These are phyloP conservation scores for Lacanobia oleracea DNA, from an alignment of 2,888 invertebrate genomes.

Conservation along the genomic window DNA sequence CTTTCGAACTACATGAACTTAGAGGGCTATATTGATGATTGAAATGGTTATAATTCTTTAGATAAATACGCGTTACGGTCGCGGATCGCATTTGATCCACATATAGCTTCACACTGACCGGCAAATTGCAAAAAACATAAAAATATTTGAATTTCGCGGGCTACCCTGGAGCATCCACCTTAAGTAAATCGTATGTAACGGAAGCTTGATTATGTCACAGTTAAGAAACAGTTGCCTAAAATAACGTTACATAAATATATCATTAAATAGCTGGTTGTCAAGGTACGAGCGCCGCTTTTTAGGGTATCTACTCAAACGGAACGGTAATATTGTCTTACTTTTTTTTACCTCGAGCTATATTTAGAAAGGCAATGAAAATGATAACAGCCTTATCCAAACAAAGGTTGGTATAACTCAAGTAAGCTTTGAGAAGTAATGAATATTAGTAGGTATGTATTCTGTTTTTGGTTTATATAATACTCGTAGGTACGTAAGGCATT, in stretches of 20 bases:
- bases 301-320: constrained; percentile 41
- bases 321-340: constrained; percentile 28
- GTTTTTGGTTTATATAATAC: neutral
- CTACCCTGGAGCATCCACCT: no score
- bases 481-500: neutral
- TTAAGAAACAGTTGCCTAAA: constrained; percentile 21
- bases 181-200: neutral
- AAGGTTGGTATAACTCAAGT: constrained; percentile 7
- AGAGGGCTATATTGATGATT: no score
- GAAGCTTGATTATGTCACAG: constrained; percentile 2
- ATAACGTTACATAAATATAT: constrained; percentile 32
- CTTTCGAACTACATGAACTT: no score
- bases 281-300: constrained; percentile 18
- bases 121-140: no score
- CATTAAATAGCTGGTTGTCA: constrained; percentile 11
- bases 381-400: neutral
- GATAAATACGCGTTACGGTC: no score
- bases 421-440: constrained; percentile 1
- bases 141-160: no score
- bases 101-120: no score
- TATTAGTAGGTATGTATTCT: constrained; percentile 1
- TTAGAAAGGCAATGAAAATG: constrained; percentile 32
- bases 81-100: no score
- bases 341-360: constrained; percentile 27
- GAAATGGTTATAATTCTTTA: no score